A percentile compares a stretch with the other conserved stretches of the same genome.
Conservation (phyloP, 2,888 invertebrate genomes). For the Agriopis leucophaearia region DNA sequence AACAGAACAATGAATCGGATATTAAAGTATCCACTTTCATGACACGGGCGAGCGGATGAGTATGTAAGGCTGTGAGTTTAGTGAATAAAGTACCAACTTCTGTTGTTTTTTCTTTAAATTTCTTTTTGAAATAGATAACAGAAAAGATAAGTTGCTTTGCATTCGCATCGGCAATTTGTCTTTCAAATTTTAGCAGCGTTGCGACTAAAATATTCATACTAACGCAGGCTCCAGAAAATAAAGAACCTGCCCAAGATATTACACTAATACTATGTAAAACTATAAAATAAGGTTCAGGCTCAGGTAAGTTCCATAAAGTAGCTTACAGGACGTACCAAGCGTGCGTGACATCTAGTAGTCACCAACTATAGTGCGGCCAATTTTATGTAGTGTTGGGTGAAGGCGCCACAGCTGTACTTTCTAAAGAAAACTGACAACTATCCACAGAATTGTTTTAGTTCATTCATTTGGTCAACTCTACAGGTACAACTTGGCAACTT, state of each 20-base stretch:
- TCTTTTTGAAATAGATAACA: too few species aligned
- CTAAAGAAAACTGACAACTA: not conserved
- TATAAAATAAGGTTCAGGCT: not conserved
- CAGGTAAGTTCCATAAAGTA: slow-evolving; percentile 44
- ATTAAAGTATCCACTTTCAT: slow-evolving; percentile 85
- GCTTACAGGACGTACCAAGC: slow-evolving; percentile 55
- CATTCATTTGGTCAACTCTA: not conserved
- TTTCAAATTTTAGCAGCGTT: too few species aligned
- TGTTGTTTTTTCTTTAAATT: not conserved
- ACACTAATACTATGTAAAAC: not conserved
- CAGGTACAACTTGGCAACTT: not conserved
- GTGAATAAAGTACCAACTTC: slow-evolving; percentile 50
- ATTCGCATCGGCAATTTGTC: too few species aligned
- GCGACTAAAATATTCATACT: too few species aligned
- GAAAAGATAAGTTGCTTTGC: too few species aligned
- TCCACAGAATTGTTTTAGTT: not conserved
- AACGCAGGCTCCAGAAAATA: not conserved
- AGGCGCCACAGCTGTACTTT: not conserved
- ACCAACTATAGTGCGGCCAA: slow-evolving; percentile 36
- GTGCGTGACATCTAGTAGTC: slow-evolving; percentile 77
- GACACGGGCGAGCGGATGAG: slow-evolving; percentile 82
- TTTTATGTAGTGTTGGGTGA: not conserved
- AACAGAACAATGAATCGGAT: slow-evolving; percentile 86
- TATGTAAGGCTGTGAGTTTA: slow-evolving; percentile 61
- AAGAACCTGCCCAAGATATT: not conserved